A percentile compares a stretch with the other conserved stretches of the same genome.
phyloP scores from a whole-genome alignment of 2,888 invertebrate genomes.

The Tipula helvola region DNA sequence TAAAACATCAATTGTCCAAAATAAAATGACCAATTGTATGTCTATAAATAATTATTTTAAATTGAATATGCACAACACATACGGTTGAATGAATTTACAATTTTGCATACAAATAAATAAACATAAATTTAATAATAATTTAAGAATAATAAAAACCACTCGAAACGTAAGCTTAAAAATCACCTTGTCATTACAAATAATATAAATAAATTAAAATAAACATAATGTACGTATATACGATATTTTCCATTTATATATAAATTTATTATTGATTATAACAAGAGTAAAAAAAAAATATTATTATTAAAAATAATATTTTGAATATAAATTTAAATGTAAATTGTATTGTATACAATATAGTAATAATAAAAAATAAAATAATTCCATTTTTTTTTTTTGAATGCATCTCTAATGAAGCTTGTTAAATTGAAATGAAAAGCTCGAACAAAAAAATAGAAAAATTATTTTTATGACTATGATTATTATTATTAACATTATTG shows the following conservation, averaged over 20 bases:
- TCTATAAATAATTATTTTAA: not conserved
- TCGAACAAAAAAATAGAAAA: not conserved
- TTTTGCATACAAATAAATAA: not conserved
- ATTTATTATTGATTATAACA: not conserved
- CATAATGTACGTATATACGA: not conserved
- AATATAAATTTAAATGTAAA: not conserved
- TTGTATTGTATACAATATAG: not conserved
- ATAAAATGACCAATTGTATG: too few species aligned
- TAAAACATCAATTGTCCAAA: too few species aligned
- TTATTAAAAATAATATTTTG: not conserved
- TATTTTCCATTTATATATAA: not conserved
- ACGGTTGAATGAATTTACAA: not conserved
- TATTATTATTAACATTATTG: not conserved
- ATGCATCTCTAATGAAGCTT: conserved; percentile 4
- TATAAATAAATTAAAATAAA: not conserved
- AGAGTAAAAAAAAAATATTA: not conserved
- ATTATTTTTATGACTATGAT: not conserved
- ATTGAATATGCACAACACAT: not conserved
- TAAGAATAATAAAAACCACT: too few species aligned
- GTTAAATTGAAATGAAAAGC: not conserved
- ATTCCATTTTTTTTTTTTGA: not conserved
- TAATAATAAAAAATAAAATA: not conserved
- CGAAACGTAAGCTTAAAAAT: not conserved
- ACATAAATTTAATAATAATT: not conserved
- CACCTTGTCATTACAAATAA: not conserved